Conservation (phyloP, 2,888 invertebrate genomes). For the Himalopsyche tibetana region DNA sequence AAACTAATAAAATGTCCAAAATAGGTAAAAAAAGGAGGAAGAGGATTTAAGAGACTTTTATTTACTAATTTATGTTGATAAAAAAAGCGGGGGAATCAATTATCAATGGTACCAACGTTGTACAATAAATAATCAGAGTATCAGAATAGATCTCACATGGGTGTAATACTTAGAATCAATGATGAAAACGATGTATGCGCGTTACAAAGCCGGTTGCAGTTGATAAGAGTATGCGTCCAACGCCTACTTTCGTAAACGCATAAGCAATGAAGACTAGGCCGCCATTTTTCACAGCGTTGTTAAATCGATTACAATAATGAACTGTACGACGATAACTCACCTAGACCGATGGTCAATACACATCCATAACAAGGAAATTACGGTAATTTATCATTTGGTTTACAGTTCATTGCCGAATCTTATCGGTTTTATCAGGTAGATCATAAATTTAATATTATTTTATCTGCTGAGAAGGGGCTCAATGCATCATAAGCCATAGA, state of each 20-base stretch:
- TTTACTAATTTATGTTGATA: slow-evolving; percentile 23
- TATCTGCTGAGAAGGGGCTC: not conserved
- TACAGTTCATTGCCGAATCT: not conserved
- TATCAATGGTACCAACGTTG: slow-evolving; percentile 42
- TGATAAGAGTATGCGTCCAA: not conserved
- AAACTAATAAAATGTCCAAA: no score
- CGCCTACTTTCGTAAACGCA: not conserved
- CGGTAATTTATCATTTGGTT: not conserved
- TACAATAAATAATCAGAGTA: not conserved
- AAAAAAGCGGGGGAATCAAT: slow-evolving; percentile 39
- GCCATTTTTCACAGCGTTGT: slow-evolving; percentile 28
- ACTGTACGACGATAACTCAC: not conserved
- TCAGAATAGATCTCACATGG: no score
- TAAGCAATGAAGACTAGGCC: not conserved
- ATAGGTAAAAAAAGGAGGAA: not conserved
- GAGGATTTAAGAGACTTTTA: not conserved
- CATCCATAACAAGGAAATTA: not conserved
- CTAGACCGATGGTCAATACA: not conserved
- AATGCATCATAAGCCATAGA: not conserved
- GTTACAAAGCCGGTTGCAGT: not conserved
- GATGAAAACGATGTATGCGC: not conserved
- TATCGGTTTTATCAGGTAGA: not conserved
- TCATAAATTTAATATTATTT: not conserved
- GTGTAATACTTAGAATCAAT: no score
- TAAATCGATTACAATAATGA: not conserved